Evolutionary conservation across 2,888 invertebrate species (phyloP).

Genomic region (Camponotus fellah): DNA sequence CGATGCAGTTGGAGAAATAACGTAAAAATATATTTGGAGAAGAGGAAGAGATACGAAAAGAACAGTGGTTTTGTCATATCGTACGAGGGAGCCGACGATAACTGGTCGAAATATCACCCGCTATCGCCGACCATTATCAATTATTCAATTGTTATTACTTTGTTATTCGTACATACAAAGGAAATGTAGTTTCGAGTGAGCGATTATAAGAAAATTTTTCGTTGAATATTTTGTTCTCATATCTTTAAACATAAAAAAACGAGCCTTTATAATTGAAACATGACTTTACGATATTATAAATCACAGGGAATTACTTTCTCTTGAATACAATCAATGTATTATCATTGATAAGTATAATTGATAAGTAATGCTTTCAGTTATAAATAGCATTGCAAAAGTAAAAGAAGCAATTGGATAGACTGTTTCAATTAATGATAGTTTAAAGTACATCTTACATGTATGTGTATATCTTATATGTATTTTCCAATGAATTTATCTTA

Average conservation of each 20-base stretch:
- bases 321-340: not conserved
- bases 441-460: not conserved
- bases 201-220: constrained; percentile 34
- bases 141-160: constrained; percentile 41
- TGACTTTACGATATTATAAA: constrained; percentile 23
- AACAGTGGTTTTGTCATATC: constrained; percentile 14
- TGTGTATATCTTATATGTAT: too few species aligned
- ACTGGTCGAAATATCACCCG: constrained; percentile 15
- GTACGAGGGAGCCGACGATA: constrained; percentile 5
- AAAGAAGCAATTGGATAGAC: not conserved
- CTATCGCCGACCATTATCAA: constrained; percentile 22
- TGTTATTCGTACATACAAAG: constrained; percentile 10
- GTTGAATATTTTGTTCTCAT: not conserved
- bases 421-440: not conserved
- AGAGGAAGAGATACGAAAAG: constrained; percentile 1
- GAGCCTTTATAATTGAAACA: not conserved
- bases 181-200: constrained; percentile 22
- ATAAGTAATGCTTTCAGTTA: not conserved
- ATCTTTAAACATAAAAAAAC: not conserved
- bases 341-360: not conserved
- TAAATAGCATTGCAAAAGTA: not conserved
- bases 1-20: constrained; percentile 61
- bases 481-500: too few species aligned
- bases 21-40: constrained; percentile 52
- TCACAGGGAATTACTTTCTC: not conserved